Base-by-base conservation (phyloP, 1,140 invertebrate species). In the Temnothorax curvispinosus region DNA sequence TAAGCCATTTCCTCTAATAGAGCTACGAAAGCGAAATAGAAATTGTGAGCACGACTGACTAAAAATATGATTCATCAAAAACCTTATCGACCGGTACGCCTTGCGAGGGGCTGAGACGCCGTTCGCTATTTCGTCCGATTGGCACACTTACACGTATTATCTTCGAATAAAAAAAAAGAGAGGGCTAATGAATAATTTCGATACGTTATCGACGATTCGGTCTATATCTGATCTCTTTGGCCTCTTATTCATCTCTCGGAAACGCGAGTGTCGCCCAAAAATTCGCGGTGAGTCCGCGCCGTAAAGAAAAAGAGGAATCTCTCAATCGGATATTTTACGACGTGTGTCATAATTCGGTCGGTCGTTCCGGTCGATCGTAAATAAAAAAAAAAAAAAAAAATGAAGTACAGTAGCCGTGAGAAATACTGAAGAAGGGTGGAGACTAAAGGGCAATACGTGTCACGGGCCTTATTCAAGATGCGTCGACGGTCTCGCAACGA, bases 1-100 rank as follows among this genome's bases (percentile, higher is more conserved):
- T 88, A 88, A 90, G 69, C 89, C 72, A 90, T 58, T 27, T 82
- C 21, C 65, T 84, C 92, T 93, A 93, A 91, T 78, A 88, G 89
- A 89, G 88, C 92, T 93, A 93, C 93, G 60, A 32, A 91, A 91
- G 92, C 91, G 69, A 89, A 80, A 69, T 71, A 75, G 78, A 74
- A 35, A 72, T 52, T 86, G 38, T 60, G 67, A 77, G 76, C 7
- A 82, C 50, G 44, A 88, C 15, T 90, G 89, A 41, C 15, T 54
- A 90, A 81, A 85, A 81, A 58, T 82, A 50, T 89, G 38, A 41
- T 21, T 76, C 35, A 21, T 78, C 69, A 65, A 58, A 38, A 38
- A n/a, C 41, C 64, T 41, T 75, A 90, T 90, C 71, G 81, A 90
- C 80, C 89, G 76, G 89, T 60, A 90, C 86, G 76, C 69, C 69